phyloP scores from a whole-genome alignment of 2,888 invertebrate species.

The Cephus nigrinus region DNA sequence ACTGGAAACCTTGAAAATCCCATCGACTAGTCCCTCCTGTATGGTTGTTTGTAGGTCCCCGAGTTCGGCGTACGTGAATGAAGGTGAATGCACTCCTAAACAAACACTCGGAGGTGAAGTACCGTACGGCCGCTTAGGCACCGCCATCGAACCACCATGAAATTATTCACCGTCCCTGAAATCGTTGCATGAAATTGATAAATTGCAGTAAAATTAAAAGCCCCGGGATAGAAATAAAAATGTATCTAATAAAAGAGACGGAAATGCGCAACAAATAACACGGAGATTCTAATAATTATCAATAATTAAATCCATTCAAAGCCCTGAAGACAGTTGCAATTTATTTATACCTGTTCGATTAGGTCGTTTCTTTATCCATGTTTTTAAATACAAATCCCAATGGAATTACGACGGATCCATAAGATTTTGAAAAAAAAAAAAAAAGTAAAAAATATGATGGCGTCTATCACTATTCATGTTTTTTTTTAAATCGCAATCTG shows the following conservation, averaged over 20 bases:
- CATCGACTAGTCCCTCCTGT: background rate
- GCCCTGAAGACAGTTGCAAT: background rate
- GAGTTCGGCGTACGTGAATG: constrained; percentile 16
- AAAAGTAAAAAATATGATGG: background rate
- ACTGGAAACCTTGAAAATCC: background rate
- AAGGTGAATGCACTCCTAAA: constrained; percentile 23
- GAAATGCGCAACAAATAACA: background rate
- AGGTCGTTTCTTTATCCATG: background rate
- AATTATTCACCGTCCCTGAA: background rate
- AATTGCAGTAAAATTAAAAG: background rate
- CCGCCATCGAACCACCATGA: background rate
- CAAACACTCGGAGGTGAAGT: constrained; percentile 13
- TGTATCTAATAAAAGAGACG: background rate
- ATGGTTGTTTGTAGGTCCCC: background rate
- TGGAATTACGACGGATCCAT: background rate
- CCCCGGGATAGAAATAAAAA: background rate
- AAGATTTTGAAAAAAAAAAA: background rate
- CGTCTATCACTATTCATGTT: background rate
- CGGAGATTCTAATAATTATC: background rate
- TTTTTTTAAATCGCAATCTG: background rate
- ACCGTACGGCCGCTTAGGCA: constrained; percentile 4
- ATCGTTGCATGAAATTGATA: background rate
- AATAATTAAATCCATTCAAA: background rate
- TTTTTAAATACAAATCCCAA: background rate
- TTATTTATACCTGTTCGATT: background rate